Evolutionary conservation across 2,888 invertebrate genomes (phyloP), one percentile per base, ranked within the genome.

Genomic region (Chloroclystis v-ata): DNA sequence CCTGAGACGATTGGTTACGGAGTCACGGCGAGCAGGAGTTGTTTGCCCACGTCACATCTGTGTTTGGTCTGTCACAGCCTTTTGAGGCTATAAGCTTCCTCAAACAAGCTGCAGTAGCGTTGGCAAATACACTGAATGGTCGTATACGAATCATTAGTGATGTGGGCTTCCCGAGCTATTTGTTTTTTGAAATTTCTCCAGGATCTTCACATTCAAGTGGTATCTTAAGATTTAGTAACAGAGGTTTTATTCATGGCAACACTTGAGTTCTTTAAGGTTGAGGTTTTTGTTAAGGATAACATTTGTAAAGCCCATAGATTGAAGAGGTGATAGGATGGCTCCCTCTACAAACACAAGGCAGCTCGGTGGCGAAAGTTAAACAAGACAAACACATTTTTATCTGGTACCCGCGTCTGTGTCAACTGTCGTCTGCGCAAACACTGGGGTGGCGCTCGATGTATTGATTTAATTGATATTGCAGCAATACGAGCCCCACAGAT

Each of bases 301-400:
- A 45, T 47, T 37, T 38, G 43, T 47, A 52, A 49, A 42, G 38
- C 43, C 29, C 38, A 14, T 39, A 56, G 53, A 54, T 50, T 45
- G 43, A 37, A 48, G 47, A 45, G 37, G 59, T 57, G 57, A 54
- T 63, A 58, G 52, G 60, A 60, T 52, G 60, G 54, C 67, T 63
- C 68, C 68, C 65, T 67, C 54, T 54, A 43, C 63, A 73, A 74
- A 76, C 72, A 77, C 55, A 59, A 59, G 44, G 28, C 40, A 64
- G 63, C 67, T 75, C 77, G 59, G 79, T 77, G 77, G 76, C 75
- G 72, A 72, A 76, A 75, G 77, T 74, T 73, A 67, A 70, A 71
- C 75, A 73, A 73, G 75, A 67, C 71, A 77, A 79, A 84, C 81
- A 83, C 72, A 81, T 80, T 82, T 82, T 83, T 85, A 84, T 83